These are phyloP conservation scores for Tethea ocularis DNA, from an alignment of 2,888 invertebrate genomes.

Conservation along the genomic window DNA sequence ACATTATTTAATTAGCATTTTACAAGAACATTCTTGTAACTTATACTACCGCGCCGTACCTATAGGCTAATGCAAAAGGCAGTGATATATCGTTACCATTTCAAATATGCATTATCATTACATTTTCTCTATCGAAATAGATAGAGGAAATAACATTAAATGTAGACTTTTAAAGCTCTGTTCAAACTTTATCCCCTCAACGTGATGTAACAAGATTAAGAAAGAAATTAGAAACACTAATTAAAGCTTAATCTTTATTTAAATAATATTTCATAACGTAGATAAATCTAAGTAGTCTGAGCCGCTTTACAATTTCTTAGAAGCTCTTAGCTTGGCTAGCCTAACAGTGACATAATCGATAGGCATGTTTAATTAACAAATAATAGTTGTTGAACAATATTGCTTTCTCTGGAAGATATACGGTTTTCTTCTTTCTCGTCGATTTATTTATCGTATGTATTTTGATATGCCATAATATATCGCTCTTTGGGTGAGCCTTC, in stretches of 20 bases:
- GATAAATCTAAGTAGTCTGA: background rate
- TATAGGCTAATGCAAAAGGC: background rate
- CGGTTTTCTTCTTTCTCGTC: background rate
- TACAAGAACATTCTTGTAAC: slow-evolving; percentile 48
- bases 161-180: background rate
- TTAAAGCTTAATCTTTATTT: background rate
- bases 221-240: background rate
- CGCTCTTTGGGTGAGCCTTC: too few relatives aligned
- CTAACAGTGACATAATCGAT: background rate
- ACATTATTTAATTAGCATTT: slow-evolving; percentile 57
- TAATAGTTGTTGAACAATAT: background rate
- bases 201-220: background rate
- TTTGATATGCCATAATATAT: background rate
- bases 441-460: too few relatives aligned
- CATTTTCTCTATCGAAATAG: too few relatives aligned
- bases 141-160: background rate
- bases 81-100: background rate
- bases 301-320: background rate
- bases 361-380: background rate
- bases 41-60: slow-evolving; percentile 25
- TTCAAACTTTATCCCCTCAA: background rate
- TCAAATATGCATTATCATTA: too few relatives aligned
- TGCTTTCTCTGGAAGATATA: background rate
- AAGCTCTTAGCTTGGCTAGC: background rate
- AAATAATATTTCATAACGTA: background rate